These are phyloP conservation scores for Meloidogyne chitwoodi DNA, from an alignment of 1,140 invertebrate species.

Conservation along the genomic window DNA sequence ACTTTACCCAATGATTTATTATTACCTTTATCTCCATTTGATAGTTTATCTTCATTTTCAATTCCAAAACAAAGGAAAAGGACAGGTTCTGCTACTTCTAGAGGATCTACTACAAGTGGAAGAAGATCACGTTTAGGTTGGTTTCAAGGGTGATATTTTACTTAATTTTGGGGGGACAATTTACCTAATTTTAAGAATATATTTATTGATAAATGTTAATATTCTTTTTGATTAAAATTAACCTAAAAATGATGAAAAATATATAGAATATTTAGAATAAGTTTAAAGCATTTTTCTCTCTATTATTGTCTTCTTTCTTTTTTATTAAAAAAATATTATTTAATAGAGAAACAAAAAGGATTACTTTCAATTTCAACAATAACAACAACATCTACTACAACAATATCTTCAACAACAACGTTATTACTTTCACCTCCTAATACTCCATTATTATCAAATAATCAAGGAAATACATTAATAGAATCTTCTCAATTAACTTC, in stretches of 20 bases:
- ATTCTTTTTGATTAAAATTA: too few species aligned
- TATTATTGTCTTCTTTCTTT: too few species aligned
- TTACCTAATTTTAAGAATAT: too few species aligned
- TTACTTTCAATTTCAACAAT: not conserved
- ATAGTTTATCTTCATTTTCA: not conserved
- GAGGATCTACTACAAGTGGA: not conserved
- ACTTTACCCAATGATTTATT: not conserved
- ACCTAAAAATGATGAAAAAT: too few species aligned
- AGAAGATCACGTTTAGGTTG: not conserved
- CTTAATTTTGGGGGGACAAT: too few species aligned
- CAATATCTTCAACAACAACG: not conserved
- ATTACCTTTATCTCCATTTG: not conserved
- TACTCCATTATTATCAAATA: not conserved
- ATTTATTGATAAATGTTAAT: too few species aligned
- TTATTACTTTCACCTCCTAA: not conserved
- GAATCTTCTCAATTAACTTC: not conserved
- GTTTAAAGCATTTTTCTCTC: too few species aligned
- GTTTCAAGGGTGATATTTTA: too few species aligned
- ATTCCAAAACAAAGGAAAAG: slow-evolving; percentile 10
- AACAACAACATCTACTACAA: not conserved
- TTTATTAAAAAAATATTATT: too few species aligned
- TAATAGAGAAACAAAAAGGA: not conserved
- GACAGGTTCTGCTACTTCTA: not conserved
- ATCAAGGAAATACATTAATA: not conserved
- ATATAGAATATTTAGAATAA: too few species aligned